These are phyloP conservation scores for Holothuria glaberrima DNA, from an alignment of 35 echinoderm and acorn worm genomes.

Conservation along the genomic window DNA sequence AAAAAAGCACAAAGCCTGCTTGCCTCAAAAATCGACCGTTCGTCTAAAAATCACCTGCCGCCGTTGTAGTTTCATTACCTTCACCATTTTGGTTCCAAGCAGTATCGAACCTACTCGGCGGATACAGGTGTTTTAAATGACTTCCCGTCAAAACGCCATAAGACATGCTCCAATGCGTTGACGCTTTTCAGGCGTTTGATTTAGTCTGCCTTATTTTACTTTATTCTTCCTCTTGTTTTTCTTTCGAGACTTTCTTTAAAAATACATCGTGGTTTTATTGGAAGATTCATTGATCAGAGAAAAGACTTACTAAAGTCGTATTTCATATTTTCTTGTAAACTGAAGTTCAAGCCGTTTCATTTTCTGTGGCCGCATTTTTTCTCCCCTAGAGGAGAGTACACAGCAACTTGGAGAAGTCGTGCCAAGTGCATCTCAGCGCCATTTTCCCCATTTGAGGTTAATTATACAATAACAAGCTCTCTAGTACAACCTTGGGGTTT, in stretches of 20 bases:
- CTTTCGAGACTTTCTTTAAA: not conserved
- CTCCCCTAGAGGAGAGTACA: too few relatives aligned
- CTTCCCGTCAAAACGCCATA: slow-evolving; percentile 31
- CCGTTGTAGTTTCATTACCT: slow-evolving; percentile 9
- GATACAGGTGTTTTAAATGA: slow-evolving; percentile 43
- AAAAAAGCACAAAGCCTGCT: not conserved
- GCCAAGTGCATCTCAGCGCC: too few relatives aligned
- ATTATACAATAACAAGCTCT: too few relatives aligned
- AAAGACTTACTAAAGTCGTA: too few relatives aligned
- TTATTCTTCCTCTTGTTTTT: not conserved
- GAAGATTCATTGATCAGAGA: too few relatives aligned
- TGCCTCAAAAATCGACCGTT: slow-evolving; percentile 36
- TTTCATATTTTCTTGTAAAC: too few relatives aligned
- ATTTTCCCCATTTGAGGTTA: too few relatives aligned
- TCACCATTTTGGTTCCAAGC: slow-evolving; percentile 29
- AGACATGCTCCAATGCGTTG: slow-evolving; percentile 20
- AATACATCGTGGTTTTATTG: too few relatives aligned
- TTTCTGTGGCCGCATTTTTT: too few relatives aligned
- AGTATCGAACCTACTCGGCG: slow-evolving; percentile 29
- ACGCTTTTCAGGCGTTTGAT: not conserved
- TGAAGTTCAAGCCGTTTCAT: too few relatives aligned
- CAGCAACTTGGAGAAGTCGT: too few relatives aligned
- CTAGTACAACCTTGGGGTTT: too few relatives aligned
- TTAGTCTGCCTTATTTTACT: not conserved
- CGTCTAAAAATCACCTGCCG: slow-evolving; percentile 35